Percentiles rank a stretch among this genome's conserved stretches.
Evolutionary conservation across 2,113 vertebrate species (phyloP).

Genomic region (Mohoua ochrocephala): DNA sequence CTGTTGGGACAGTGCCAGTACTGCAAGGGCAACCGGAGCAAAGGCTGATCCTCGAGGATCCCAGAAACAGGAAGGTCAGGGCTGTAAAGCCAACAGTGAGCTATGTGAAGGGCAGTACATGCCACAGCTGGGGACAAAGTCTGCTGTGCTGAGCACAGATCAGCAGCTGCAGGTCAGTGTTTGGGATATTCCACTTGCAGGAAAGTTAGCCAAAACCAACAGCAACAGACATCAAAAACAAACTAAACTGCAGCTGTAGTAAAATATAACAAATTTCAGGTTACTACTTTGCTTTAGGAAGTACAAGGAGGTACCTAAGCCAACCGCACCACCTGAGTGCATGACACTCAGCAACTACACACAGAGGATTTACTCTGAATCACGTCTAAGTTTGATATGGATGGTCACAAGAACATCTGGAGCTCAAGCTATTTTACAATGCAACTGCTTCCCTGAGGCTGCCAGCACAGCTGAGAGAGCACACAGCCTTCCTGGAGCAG

Average conservation of each 20-base stretch:
- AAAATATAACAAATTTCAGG: neutral
- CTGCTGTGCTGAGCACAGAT: neutral
- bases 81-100: neutral
- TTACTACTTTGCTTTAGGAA: neutral
- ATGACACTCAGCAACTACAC: neutral
- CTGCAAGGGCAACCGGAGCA: neutral
- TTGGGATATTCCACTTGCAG: conserved; percentile 2
- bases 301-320: neutral
- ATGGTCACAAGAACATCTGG: neutral
- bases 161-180: neutral
- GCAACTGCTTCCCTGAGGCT: neutral
- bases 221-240: neutral
- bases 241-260: neutral
- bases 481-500: neutral
- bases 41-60: neutral
- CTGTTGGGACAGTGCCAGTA: neutral
- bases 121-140: neutral
- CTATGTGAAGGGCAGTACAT: neutral
- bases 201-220: neutral
- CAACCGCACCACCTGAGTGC: neutral
- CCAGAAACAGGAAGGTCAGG: neutral
- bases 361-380: neutral
- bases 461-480: neutral
- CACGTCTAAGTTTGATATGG: neutral
- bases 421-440: neutral